Evolutionary conservation across 2,888 invertebrate species (phyloP).

Genomic region (Megalurothrips usitatus): DNA sequence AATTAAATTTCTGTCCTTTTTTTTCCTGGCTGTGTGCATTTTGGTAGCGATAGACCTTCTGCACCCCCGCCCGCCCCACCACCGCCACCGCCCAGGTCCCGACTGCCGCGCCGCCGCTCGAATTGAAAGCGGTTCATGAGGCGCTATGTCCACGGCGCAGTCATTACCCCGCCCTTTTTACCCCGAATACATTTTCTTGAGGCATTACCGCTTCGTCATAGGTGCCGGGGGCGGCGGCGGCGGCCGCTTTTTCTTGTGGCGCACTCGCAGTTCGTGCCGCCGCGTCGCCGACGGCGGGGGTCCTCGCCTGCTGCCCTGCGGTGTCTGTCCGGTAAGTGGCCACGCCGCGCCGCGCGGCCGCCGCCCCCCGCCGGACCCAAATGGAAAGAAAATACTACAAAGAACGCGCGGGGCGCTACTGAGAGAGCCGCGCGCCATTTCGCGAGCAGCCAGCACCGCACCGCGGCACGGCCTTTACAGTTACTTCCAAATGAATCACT

Average conservation of each 20-base stretch:
- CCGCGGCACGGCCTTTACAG: not conserved
- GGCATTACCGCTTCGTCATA: conserved; percentile 24
- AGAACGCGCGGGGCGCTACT: too few species aligned
- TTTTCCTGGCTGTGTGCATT: too few species aligned
- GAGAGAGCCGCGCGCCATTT: too few species aligned
- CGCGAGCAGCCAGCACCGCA: too few species aligned
- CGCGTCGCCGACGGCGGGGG: not conserved
- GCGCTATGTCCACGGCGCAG: not conserved
- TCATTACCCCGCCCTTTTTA: conserved; percentile 1
- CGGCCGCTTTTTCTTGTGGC: not conserved
- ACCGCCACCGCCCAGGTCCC: not conserved
- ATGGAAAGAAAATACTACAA: too few species aligned
- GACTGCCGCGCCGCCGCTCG: conserved; percentile 7
- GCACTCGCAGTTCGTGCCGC: not conserved
- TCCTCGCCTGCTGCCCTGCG: too few species aligned
- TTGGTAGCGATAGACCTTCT: not conserved
- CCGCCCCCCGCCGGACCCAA: too few species aligned
- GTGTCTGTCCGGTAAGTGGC: too few species aligned
- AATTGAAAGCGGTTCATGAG: conserved; percentile 21
- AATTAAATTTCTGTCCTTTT: too few species aligned
- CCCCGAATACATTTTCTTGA: conserved; percentile 12
- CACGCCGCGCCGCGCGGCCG: too few species aligned
- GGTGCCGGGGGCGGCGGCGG: not conserved
- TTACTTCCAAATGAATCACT: not conserved
- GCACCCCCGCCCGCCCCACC: not conserved